These are phyloP conservation scores for Zoanthus gigantus DNA, from an alignment of 92 coral and sea anemone genomes.

Conservation along the genomic window DNA sequence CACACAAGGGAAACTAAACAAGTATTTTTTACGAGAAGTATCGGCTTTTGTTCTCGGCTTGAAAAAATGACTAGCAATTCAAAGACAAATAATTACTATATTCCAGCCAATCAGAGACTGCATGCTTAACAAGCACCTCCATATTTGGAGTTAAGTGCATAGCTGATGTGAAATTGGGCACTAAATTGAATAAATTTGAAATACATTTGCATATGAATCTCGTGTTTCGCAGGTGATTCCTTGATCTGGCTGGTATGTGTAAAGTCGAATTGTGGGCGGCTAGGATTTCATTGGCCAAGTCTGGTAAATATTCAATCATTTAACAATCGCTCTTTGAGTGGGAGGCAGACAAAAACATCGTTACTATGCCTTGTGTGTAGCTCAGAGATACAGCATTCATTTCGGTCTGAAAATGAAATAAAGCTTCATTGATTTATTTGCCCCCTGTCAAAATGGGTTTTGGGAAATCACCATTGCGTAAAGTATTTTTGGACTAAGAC, in stretches of 20 bases:
- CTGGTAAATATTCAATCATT: conserved; percentile 78
- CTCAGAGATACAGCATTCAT: conserved; percentile 54
- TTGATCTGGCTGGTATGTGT: conserved; percentile 83
- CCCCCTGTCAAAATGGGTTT: background rate
- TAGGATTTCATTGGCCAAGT: conserved; percentile 62
- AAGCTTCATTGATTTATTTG: conserved; percentile 26
- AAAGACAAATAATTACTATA: conserved; percentile 56
- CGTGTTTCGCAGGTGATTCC: conserved; percentile 90
- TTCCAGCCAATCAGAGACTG: conserved; percentile 71
- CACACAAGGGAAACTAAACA: conserved; percentile 47
- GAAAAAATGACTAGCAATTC: conserved; percentile 56
- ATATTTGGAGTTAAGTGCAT: conserved; percentile 60
- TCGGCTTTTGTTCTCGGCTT: conserved; percentile 73
- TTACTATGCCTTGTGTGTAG: conserved; percentile 60
- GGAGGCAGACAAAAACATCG: conserved; percentile 78
- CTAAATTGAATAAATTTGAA: conserved; percentile 29
- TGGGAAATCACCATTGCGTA: conserved; percentile 5
- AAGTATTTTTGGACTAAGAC: background rate
- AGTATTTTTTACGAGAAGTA: conserved; percentile 44
- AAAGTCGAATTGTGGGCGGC: conserved; percentile 60
- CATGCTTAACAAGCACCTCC: conserved; percentile 42
- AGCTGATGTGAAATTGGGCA: conserved; percentile 70
- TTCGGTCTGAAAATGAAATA: conserved; percentile 35
- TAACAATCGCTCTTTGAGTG: conserved; percentile 68
- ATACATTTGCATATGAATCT: conserved; percentile 46